Percentiles rank a stretch among this genome's conserved stretches.
These are phyloP conservation scores for Trachurus trachurus DNA, from an alignment of 2,797 vertebrate species.

Conservation along the genomic window DNA sequence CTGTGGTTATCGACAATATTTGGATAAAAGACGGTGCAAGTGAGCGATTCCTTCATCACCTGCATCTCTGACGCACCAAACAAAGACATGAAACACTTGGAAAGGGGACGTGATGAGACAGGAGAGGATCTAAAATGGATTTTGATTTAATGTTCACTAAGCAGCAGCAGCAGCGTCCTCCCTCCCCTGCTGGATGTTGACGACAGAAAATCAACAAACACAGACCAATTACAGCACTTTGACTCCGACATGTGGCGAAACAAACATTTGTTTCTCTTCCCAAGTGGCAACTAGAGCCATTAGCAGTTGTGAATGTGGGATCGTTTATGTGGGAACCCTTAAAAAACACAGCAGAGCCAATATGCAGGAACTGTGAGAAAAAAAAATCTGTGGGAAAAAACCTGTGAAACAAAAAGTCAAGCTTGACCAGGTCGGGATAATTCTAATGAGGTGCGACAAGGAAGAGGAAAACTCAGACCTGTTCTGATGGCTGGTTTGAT, in stretches of 20 bases:
- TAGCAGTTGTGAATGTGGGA: slow-evolving; percentile 3
- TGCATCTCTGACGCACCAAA: slow-evolving; percentile 2
- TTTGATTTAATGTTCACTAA: neutral
- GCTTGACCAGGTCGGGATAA: slow-evolving; percentile 24
- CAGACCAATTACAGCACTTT: slow-evolving; percentile 1
- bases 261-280: neutral
- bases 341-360: neutral
- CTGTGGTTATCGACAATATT: slow-evolving; percentile 30
- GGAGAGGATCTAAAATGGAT: neutral
- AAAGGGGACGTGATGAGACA: neutral
- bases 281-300: neutral
- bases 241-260: neutral
- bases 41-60: neutral
- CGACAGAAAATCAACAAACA: slow-evolving; percentile 16
- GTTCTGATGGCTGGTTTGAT: slow-evolving; percentile 25
- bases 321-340: neutral
- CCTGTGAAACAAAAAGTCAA: neutral
- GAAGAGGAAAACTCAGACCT: slow-evolving; percentile 2
- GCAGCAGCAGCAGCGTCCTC: neutral
- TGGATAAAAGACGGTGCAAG: slow-evolving; percentile 5
- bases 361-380: neutral
- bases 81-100: slow-evolving; percentile 22
- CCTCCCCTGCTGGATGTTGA: slow-evolving; percentile 1
- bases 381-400: slow-evolving; percentile 29
- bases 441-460: slow-evolving; percentile 32